Percentiles rank a stretch among this genome's conserved stretches.
Conservation (phyloP, 2,113 vertebrate genomes). For the Corythaeola cristata region DNA sequence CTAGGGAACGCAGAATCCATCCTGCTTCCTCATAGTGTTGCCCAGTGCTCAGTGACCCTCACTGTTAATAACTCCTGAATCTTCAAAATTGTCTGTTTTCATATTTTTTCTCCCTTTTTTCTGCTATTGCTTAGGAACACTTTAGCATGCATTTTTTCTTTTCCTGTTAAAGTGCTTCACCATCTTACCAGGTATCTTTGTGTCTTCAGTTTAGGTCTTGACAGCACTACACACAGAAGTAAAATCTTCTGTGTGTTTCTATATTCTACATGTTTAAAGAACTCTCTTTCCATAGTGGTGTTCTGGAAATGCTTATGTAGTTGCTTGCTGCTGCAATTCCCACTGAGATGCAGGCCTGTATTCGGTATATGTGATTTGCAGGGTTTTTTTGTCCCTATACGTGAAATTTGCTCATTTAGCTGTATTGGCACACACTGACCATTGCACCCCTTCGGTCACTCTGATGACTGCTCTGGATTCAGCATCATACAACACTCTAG, state of each 20-base stretch:
- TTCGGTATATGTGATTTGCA: not conserved
- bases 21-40: not conserved
- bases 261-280: accelerated
- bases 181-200: no score
- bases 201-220: not conserved
- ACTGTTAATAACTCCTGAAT: not conserved
- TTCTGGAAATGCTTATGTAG: not conserved
- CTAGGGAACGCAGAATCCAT: not conserved
- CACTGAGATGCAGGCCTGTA: not conserved
- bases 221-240: accelerated
- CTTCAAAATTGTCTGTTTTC: accelerated
- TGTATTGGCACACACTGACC: not conserved
- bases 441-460: accelerated
- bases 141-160: not conserved
- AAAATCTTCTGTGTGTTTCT: not conserved
- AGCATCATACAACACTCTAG: accelerated
- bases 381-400: not conserved
- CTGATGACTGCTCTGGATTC: not conserved
- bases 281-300: accelerated
- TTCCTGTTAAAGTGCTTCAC: not conserved
- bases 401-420: accelerated
- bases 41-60: not conserved
- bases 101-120: accelerated
- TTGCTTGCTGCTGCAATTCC: not conserved
- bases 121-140: no score